Evolutionary conservation across 2,888 invertebrate species (phyloP), one percentile per base, ranked within the genome.

Genomic region (Nemapogon koenigi): DNA sequence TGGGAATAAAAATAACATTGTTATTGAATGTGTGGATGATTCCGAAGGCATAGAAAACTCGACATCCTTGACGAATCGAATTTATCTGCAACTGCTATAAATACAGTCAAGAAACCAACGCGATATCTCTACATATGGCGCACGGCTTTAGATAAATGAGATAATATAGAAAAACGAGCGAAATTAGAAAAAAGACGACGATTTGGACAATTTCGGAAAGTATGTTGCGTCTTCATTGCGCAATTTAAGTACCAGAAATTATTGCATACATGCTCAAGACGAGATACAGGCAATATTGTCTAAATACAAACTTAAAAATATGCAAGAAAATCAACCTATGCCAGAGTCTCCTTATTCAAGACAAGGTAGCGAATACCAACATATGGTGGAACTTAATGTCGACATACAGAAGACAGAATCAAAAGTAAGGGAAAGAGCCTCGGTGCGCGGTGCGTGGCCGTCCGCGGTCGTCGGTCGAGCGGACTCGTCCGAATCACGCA

Each of bases 171-270:
- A 31, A 31, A 7, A 31, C 15, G 15, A 31, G 31, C 31, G 16
- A 31, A 17, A 31, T 11, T 31, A 16, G 31, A 31, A 31, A 31
- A 31, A 31, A 31, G 31, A 31, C 17, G 31, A 31, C 16, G 31
- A 16, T 31, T 31, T 31, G 31, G 31, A 31, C 31, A 16, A 16
- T 31, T 31, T 31, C 16, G 31, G 31, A 31, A 31, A 31, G 16
- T 31, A 31, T 31, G 17, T 31, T 31, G 17, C 31, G 31, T 31
- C 31, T 31, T 31, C 31, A 31, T 31, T 31, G 31, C 31, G 31
- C 6, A 7, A 7, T 7, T 22, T 22, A 22, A 22, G 10, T 22
- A 22, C 22, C 22, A 10, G 10, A 22, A 16, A 31, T 31, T n/a
- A n/a, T n/a, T 16, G 16, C 11, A 31, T 31, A 31, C 31, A 31